These are phyloP conservation scores for Campylomormyrus numenius DNA, from an alignment of 2,113 vertebrate genomes.

Conservation along the genomic window DNA sequence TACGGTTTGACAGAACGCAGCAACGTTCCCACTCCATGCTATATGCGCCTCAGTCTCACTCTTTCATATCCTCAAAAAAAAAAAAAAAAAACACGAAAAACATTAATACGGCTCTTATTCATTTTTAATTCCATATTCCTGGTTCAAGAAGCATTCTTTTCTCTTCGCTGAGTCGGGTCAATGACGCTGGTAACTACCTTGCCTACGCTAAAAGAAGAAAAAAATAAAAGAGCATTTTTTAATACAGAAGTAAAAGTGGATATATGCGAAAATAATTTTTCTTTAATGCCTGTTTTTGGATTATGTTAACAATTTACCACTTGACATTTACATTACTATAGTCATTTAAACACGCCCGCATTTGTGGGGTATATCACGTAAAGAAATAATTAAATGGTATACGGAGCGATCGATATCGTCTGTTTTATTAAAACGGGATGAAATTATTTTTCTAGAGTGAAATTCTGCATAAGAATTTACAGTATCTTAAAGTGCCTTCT, in stretches of 20 bases:
- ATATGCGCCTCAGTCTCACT: constrained; percentile 4
- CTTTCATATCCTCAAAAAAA: constrained; percentile 7
- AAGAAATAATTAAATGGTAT: neutral
- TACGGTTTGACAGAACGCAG: neutral
- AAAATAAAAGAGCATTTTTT: neutral
- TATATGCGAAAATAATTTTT: neutral
- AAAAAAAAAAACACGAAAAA: neutral
- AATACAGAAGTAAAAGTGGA: constrained; percentile 4
- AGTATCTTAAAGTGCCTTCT: constrained; percentile 20
- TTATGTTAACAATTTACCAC: neutral
- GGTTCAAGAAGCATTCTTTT: constrained; percentile 13
- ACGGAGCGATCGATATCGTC: neutral
- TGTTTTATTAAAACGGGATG: constrained; percentile 11
- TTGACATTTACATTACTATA: neutral
- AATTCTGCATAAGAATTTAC: neutral
- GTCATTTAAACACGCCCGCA: neutral
- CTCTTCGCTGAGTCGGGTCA: neutral
- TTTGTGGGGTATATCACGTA: neutral
- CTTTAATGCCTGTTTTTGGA: neutral
- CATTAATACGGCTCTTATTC: neutral
- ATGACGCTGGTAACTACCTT: neutral
- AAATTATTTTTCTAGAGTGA: constrained; percentile 6
- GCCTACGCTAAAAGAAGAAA: neutral
- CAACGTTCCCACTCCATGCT: neutral
- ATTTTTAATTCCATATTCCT: neutral